phyloP scores from a whole-genome alignment of 2,888 invertebrate genomes.

The Limnephilus auricula region DNA sequence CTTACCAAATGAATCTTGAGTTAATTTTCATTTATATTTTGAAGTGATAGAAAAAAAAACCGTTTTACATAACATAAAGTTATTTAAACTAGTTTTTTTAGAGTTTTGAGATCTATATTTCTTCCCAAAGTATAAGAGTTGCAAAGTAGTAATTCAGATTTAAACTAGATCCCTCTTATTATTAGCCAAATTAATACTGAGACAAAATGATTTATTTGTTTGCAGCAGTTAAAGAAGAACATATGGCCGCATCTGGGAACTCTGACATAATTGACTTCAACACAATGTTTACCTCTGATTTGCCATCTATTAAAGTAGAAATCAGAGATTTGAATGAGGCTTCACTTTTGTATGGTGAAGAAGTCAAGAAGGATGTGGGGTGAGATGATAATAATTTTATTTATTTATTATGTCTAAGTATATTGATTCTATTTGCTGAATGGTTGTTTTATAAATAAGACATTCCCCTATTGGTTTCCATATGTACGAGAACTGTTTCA shows the following conservation, averaged over 20 bases:
- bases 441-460: background rate
- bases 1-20: background rate
- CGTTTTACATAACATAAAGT: background rate
- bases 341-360: background rate
- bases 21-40: background rate
- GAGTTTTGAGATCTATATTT: background rate
- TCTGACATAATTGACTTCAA: conserved; percentile 61
- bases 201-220: conserved; percentile 10
- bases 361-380: conserved; percentile 19
- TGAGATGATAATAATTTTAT: background rate
- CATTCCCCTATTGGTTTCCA: too few species aligned
- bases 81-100: background rate
- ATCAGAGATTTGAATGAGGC: conserved; percentile 20
- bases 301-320: conserved; percentile 58
- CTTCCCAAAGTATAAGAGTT: background rate
- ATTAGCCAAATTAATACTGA: background rate
- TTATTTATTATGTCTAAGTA: background rate
- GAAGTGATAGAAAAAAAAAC: background rate
- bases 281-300: conserved; percentile 52
- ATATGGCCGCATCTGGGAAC: conserved; percentile 14
- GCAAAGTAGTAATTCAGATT: background rate
- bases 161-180: background rate
- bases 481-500: too few species aligned
- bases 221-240: conserved; percentile 59
- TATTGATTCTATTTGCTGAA: background rate